phyloP scores from a whole-genome alignment of 92 coral and sea anemone species.

The Virgularia gustaviana region DNA sequence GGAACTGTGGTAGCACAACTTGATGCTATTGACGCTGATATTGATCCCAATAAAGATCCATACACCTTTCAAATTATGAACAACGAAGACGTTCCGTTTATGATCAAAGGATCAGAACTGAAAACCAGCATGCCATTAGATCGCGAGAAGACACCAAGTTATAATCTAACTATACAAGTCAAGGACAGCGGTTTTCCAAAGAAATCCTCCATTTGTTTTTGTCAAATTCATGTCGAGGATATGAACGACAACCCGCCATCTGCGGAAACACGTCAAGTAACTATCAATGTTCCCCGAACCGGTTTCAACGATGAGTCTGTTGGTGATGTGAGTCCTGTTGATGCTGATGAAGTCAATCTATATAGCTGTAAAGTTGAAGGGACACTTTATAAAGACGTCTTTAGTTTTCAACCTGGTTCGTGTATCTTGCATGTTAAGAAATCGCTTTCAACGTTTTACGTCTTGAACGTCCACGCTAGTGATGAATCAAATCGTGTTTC shows the following conservation, averaged over 20 bases:
- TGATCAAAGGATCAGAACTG: slow-evolving; percentile 44
- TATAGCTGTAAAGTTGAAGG: slow-evolving; percentile 63
- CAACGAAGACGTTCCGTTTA: slow-evolving; percentile 66
- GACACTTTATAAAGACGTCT: slow-evolving; percentile 45
- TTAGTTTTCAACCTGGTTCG: slow-evolving; percentile 66
- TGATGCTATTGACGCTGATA: slow-evolving; percentile 66
- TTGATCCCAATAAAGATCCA: slow-evolving; percentile 83
- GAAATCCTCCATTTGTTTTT: slow-evolving; percentile 58
- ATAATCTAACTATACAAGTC: slow-evolving; percentile 59
- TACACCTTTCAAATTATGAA: slow-evolving; percentile 62
- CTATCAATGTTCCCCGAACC: slow-evolving; percentile 62
- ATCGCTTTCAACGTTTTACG: slow-evolving; percentile 31
- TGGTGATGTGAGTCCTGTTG: slow-evolving; percentile 77
- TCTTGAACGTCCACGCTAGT: slow-evolving; percentile 68
- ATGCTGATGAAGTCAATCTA: slow-evolving; percentile 67
- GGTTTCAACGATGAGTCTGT: slow-evolving; percentile 68
- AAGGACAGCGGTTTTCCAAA: slow-evolving; percentile 68
- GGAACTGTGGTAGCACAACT: slow-evolving; percentile 68
- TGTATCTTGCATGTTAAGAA: slow-evolving; percentile 59
- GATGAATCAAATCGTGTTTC: slow-evolving; percentile 64
- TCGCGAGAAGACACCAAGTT: slow-evolving; percentile 60
- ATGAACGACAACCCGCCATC: slow-evolving; percentile 81
- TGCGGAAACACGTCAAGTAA: slow-evolving; percentile 65
- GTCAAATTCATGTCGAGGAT: slow-evolving; percentile 67
- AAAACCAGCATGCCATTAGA: slow-evolving; percentile 63